phyloP scores from a whole-genome alignment of 2,113 vertebrate species.

The Trochalopteron elliotii region DNA sequence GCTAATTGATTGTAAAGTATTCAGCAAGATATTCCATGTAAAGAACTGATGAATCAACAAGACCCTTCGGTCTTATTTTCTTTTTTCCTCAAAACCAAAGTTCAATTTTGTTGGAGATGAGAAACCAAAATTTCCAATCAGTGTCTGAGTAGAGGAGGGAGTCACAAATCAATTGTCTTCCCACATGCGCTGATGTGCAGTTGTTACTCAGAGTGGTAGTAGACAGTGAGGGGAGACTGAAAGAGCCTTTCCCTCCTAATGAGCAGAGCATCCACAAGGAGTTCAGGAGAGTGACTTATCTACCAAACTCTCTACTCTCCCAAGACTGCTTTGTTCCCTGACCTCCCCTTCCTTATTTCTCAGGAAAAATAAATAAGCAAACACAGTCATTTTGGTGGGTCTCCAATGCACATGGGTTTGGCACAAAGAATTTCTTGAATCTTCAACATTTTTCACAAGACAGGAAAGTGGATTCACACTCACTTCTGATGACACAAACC shows the following conservation, averaged over 20 bases:
- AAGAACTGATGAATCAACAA: background rate
- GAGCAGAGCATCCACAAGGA: background rate
- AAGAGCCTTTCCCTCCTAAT: background rate
- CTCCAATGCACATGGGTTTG: background rate
- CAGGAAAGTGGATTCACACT: background rate
- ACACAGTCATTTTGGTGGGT: background rate
- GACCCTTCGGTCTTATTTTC: background rate
- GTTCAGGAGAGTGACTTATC: accelerated
- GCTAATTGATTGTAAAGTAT: background rate
- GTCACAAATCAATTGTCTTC: background rate
- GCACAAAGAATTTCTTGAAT: background rate
- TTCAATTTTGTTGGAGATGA: background rate
- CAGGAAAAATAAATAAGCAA: background rate
- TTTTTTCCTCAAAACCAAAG: background rate
- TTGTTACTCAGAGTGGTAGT: background rate
- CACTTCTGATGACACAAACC: background rate
- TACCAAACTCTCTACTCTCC: background rate
- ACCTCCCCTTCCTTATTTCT: background rate
- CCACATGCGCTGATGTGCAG: accelerated
- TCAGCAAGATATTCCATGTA: background rate
- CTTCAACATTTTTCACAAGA: background rate
- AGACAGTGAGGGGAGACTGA: background rate
- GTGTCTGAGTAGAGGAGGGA: background rate
- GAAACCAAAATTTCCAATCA: background rate
- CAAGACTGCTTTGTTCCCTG: background rate